phyloP scores from a whole-genome alignment of 1,140 invertebrate genomes.

The Brachionus koreanus region DNA sequence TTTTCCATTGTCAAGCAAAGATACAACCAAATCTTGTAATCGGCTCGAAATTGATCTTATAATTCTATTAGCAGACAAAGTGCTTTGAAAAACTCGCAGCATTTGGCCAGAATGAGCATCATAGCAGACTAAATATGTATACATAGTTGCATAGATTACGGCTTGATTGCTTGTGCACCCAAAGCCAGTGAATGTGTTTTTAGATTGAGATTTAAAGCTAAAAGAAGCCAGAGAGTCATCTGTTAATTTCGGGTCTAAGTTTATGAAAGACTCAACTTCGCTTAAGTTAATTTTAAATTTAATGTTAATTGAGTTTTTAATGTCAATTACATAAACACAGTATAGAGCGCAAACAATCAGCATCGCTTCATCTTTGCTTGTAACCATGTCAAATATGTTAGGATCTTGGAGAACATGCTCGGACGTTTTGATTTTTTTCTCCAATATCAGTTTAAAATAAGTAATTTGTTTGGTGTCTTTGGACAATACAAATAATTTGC shows the following conservation, averaged over 20 bases:
- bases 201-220: background rate
- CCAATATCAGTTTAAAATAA: background rate
- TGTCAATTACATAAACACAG: background rate
- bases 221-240: background rate
- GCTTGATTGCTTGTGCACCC: background rate
- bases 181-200: constrained; percentile 20
- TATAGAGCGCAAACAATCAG: constrained; percentile 16
- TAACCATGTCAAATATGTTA: constrained; percentile 8
- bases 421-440: constrained; percentile 27
- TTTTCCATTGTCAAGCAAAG: constrained; percentile 20
- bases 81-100: constrained; percentile 4
- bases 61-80: constrained; percentile 8
- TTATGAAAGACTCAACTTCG: background rate
- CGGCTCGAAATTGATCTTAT: background rate
- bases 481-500: constrained; percentile 4
- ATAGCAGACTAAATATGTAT: constrained; percentile 15
- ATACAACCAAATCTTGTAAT: background rate
- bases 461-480: constrained; percentile 38
- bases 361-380: background rate
- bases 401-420: constrained; percentile 31
- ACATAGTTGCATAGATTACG: background rate
- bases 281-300: constrained; percentile 15
- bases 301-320: background rate
- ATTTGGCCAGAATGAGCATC: background rate
- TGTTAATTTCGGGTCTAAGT: background rate